Conservation (phyloP, 2,888 invertebrate genomes). For the Conus canariensis region DNA sequence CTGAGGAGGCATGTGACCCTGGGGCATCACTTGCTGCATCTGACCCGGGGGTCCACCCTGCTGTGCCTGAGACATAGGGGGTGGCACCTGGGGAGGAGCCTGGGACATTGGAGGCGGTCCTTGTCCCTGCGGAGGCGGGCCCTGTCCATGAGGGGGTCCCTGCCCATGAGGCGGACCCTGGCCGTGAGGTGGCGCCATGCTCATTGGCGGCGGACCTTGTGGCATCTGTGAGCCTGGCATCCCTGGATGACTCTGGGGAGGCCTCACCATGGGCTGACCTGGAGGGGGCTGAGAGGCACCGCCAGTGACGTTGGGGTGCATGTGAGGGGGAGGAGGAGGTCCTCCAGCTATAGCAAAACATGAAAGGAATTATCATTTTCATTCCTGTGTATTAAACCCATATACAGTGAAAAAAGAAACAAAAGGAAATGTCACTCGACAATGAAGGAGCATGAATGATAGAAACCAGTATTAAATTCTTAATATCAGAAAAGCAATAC, state of each 20-base stretch:
- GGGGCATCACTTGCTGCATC: conserved; percentile 9
- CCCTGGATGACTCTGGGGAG: conserved; percentile 48
- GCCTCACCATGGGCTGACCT: conserved; percentile 37
- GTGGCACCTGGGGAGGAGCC: conserved; percentile 32
- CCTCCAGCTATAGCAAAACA: conserved; percentile 33
- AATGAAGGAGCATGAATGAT: too few relatives aligned
- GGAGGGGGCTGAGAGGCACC: conserved; percentile 48
- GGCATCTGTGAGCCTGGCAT: conserved; percentile 48
- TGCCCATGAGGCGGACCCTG: conserved; percentile 6
- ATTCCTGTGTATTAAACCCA: neutral
- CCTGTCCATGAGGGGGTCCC: conserved; percentile 11
- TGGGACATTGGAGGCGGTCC: conserved; percentile 34
- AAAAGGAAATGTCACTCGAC: too few relatives aligned
- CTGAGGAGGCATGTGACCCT: conserved; percentile 17
- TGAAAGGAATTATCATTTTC: conserved; percentile 48
- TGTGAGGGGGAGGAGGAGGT: conserved; percentile 26
- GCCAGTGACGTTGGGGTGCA: conserved; percentile 25
- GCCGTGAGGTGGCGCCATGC: conserved; percentile 37
- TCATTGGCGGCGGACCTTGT: conserved; percentile 47
- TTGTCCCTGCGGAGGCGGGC: conserved; percentile 28
- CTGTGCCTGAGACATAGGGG: conserved; percentile 33
- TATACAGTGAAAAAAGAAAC: neutral
- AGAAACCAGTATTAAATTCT: too few relatives aligned
- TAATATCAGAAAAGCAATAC: too few relatives aligned
- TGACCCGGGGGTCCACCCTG: neutral